Percentiles rank a stretch among this genome's conserved stretches.
Evolutionary conservation across 2,888 invertebrate genomes (phyloP).

Genomic region (Neoaliturus tenellus): DNA sequence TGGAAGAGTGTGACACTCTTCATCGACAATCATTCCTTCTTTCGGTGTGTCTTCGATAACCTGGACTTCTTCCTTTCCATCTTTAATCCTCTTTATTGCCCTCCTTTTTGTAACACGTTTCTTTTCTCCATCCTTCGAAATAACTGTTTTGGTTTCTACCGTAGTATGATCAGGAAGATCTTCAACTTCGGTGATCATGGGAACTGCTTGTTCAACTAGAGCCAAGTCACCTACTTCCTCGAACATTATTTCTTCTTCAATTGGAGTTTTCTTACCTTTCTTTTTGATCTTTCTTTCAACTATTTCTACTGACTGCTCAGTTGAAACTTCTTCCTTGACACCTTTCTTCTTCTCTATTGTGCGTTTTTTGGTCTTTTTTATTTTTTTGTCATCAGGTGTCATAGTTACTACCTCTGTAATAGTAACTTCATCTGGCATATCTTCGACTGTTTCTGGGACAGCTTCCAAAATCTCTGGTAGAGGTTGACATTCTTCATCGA

Average conservation of each 20-base stretch:
- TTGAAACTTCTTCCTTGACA: conserved; percentile 59
- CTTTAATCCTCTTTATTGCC: conserved; percentile 56
- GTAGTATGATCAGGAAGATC: conserved; percentile 45
- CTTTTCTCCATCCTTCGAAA: conserved; percentile 27
- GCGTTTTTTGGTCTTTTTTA: conserved; percentile 42
- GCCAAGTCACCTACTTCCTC: conserved; percentile 50
- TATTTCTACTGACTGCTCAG: conserved; percentile 51
- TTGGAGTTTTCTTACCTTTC: conserved; percentile 28
- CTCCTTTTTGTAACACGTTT: conserved; percentile 47
- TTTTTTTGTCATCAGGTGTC: conserved; percentile 65
- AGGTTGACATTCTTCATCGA: conserved; percentile 39
- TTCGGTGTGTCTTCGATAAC: conserved; percentile 53
- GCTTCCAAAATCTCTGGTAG: conserved; percentile 6
- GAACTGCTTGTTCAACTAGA: conserved; percentile 36
- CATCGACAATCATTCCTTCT: conserved; percentile 52
- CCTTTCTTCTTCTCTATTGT: conserved; percentile 59
- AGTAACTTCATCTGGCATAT: conserved; percentile 51
- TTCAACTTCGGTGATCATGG: conserved; percentile 55
- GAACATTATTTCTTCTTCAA: conserved; percentile 52
- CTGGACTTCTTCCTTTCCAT: conserved; percentile 60
- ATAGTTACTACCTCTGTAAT: conserved; percentile 59
- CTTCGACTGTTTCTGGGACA: conserved; percentile 32
- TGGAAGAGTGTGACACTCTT: conserved; percentile 50
- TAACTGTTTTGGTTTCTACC: conserved; percentile 33
- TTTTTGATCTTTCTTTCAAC: conserved; percentile 31